Base-by-base conservation (phyloP, 2,888 invertebrate genomes). In the Zaprionus obscuricornis region DNA sequence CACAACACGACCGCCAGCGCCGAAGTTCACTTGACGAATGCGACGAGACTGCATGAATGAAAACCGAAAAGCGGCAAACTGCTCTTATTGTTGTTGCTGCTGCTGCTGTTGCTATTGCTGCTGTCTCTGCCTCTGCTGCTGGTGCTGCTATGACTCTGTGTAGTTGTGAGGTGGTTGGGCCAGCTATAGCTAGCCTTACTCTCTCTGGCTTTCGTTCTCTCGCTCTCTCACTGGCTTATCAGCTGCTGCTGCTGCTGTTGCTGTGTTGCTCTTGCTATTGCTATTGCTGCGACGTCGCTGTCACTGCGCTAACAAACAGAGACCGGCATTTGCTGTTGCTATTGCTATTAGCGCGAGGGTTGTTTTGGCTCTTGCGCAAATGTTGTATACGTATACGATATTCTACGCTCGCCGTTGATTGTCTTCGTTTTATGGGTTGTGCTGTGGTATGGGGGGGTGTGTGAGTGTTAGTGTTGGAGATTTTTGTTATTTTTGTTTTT, bases 11-110 rank as follows among this genome's bases (percentile, higher is more conserved):
- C 87, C 83, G 86, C 77, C 78, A 73, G 72, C 85, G 88, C 79
- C 88, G 88, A 86, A 87, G 82, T 75, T 79, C 72, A 78, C 75
- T 84, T 79, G 68, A 81, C 81, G 81, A 78, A 75, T 83, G 81
- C 74, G 63, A 66, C 74, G 66, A 64, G 73, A 43, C 66, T 74
- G 69, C 74, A 74, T 69, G 66, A 74, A 74, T 66, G 69, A 70
- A 72, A 65, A 60, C 74, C 70, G 54, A 69, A 55, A 62, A 52
- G 67, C 67, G 34, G 57, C 47, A 40, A 50, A 26, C 16, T 17
- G 42, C 27, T 40, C 50, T n/a, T 47, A 46, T 29, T 33, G 47
- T 31, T 40, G 57, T 37, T 39, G 49, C 24, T 52, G 50, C 16
- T 26, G 49, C 13, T 20, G 16, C 34, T 37, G 16, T 20, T 45